These are phyloP conservation scores for Leptinotarsa juncta DNA, from an alignment of 2,888 invertebrate species.

Conservation along the genomic window DNA sequence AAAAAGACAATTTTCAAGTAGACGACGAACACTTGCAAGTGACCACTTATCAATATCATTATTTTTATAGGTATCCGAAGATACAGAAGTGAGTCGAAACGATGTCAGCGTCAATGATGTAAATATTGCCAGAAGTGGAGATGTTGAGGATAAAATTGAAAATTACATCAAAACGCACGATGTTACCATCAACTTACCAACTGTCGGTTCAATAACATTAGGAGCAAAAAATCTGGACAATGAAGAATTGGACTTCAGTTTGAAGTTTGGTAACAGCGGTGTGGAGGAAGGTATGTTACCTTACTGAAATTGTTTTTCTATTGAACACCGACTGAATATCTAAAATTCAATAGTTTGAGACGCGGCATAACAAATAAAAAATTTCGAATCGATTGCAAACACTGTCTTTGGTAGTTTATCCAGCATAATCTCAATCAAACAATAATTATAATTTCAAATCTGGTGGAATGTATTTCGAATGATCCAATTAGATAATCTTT, in stretches of 20 bases:
- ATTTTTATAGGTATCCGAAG: constrained; percentile 43
- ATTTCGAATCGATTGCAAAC: too few species aligned
- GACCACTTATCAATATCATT: neutral
- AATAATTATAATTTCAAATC: too few species aligned
- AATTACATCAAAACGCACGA: constrained; percentile 81
- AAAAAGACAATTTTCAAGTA: constrained; percentile 72
- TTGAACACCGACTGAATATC: too few species aligned
- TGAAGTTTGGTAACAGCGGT: constrained; percentile 70
- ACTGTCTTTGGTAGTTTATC: too few species aligned
- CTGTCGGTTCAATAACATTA: constrained; percentile 78
- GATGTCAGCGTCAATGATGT: constrained; percentile 70
- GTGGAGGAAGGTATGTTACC: constrained; percentile 57
- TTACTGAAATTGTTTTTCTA: neutral
- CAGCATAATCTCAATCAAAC: too few species aligned
- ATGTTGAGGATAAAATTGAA: constrained; percentile 76
- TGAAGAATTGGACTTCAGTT: constrained; percentile 79
- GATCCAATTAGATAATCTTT: too few species aligned
- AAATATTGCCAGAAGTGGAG: constrained; percentile 65
- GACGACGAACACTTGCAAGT: neutral
- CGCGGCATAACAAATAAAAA: too few species aligned
- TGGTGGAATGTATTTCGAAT: too few species aligned
- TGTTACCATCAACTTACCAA: constrained; percentile 81
- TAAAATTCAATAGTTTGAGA: too few species aligned
- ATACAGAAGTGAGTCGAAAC: constrained; percentile 71
- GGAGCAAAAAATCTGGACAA: constrained; percentile 81